phyloP scores from a whole-genome alignment of 1,140 invertebrate species.

The Cotesia glomerata region DNA sequence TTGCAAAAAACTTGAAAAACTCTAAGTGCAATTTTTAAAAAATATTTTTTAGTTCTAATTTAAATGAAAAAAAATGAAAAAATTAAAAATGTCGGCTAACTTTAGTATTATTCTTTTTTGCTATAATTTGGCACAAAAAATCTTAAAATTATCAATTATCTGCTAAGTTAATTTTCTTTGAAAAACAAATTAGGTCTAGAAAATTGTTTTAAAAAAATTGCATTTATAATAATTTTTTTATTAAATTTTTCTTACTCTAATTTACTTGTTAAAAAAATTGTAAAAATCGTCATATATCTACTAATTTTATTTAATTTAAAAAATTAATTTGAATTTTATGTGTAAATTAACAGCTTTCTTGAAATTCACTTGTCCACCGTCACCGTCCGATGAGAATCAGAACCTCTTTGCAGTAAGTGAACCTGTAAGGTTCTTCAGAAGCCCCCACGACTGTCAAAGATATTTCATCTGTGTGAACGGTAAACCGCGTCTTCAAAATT shows the following conservation, averaged over 20 bases:
- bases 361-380: slow-evolving; percentile 72
- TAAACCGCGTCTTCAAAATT: slow-evolving; percentile 74
- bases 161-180: background rate
- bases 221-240: background rate
- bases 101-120: too few relatives aligned
- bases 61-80: too few relatives aligned
- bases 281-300: too few relatives aligned
- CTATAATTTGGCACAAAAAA: too few relatives aligned
- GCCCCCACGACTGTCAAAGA: slow-evolving; percentile 74
- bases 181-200: too few relatives aligned
- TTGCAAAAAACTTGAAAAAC: too few relatives aligned
- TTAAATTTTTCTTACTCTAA: background rate
- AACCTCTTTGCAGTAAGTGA: slow-evolving; percentile 62
- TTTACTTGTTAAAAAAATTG: background rate
- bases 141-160: background rate
- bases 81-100: too few relatives aligned
- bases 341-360: slow-evolving; percentile 63
- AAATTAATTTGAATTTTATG: too few relatives aligned
- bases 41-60: too few relatives aligned
- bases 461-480: slow-evolving; percentile 83
- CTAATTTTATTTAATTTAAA: too few relatives aligned
- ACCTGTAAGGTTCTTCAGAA: slow-evolving; percentile 64
- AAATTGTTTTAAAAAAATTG: slow-evolving; percentile 10
- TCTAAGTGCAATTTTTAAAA: too few relatives aligned
- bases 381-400: slow-evolving; percentile 45